These are phyloP conservation scores for Drosophila antonietae DNA, from an alignment of 2,888 invertebrate species.

Conservation along the genomic window DNA sequence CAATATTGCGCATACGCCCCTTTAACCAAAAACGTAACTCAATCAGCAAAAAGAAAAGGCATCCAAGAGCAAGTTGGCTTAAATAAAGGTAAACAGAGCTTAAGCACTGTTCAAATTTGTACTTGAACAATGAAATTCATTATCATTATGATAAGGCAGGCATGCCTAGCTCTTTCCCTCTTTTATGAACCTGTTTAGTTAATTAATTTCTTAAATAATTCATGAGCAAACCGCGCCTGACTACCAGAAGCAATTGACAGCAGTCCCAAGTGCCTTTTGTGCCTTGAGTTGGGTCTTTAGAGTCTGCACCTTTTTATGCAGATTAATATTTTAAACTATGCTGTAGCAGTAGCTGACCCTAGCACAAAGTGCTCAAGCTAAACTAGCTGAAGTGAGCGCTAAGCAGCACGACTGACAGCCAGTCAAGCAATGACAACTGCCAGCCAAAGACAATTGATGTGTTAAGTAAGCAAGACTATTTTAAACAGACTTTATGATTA, in stretches of 20 bases:
- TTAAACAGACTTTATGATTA: background rate
- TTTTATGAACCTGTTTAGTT: constrained; percentile 35
- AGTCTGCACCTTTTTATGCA: background rate
- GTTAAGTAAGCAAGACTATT: background rate
- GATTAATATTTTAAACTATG: background rate
- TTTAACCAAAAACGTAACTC: background rate
- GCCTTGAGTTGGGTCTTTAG: constrained; percentile 1
- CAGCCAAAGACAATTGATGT: background rate
- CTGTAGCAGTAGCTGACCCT: background rate
- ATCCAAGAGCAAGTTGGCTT: constrained; percentile 10
- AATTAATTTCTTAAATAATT: constrained; percentile 66
- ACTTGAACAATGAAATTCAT: constrained; percentile 48
- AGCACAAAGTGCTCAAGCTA: background rate
- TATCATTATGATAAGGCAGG: constrained; percentile 39
- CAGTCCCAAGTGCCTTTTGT: background rate
- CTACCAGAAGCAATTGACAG: constrained; percentile 47
- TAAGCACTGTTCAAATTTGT: constrained; percentile 23
- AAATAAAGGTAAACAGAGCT: background rate
- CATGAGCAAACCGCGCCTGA: constrained; percentile 43
- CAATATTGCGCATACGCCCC: constrained; percentile 42
- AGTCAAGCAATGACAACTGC: constrained; percentile 13
- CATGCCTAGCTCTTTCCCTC: background rate
- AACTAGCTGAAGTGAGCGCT: background rate
- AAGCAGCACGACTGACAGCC: background rate
- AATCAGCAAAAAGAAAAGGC: background rate